These are phyloP conservation scores for Alviniconcha marisindica DNA, from an alignment of 1,140 invertebrate species.

Conservation along the genomic window DNA sequence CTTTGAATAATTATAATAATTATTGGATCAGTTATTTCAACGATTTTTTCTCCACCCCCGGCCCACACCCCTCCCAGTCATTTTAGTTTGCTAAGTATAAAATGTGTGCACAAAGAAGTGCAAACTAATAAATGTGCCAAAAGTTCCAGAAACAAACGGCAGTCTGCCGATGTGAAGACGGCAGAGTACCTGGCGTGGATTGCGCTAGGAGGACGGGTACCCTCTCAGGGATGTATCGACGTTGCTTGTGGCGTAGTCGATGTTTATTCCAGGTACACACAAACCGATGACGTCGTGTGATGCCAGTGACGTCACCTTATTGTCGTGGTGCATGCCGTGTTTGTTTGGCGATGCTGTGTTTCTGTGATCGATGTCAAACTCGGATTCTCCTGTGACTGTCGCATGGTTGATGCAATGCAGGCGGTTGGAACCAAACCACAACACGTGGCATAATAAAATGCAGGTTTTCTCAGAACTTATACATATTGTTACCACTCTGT, in stretches of 20 bases:
- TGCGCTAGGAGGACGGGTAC: conserved; percentile 49
- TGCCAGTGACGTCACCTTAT: background rate
- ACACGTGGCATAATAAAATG: too few relatives aligned
- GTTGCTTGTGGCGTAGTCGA: conserved; percentile 58
- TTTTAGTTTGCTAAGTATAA: too few relatives aligned
- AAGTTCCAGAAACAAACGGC: conserved; percentile 54
- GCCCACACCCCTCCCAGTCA: background rate
- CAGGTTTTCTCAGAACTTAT: too few relatives aligned
- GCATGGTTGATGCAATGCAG: too few relatives aligned
- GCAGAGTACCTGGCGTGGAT: conserved; percentile 58
- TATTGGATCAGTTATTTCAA: background rate
- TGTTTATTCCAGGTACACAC: conserved; percentile 50
- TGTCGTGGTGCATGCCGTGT: background rate
- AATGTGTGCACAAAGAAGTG: too few relatives aligned
- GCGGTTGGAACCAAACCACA: too few relatives aligned
- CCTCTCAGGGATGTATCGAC: conserved; percentile 44
- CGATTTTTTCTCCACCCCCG: background rate
- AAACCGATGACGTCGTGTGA: background rate
- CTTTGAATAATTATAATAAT: background rate
- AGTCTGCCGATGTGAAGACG: conserved; percentile 55
- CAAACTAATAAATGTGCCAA: too few relatives aligned
- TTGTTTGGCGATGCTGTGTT: too few relatives aligned
- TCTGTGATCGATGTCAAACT: too few relatives aligned
- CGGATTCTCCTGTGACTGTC: too few relatives aligned
- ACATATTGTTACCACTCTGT: too few relatives aligned